Base-by-base conservation (phyloP, 2,797 vertebrate genomes). In the Tragelaphus eurycerus region DNA sequence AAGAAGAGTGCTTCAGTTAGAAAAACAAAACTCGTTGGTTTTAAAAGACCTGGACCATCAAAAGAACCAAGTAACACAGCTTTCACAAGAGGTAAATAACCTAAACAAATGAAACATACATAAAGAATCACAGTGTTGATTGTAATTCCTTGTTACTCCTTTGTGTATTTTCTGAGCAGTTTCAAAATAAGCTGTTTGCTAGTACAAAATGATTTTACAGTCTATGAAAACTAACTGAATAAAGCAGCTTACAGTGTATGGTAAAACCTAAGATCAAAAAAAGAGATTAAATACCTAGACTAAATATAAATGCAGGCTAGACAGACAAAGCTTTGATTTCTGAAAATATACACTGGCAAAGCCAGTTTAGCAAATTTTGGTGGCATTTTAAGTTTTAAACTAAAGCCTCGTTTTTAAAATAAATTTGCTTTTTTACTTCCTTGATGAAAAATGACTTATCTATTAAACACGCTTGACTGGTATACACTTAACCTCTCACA, bases 1-100 rank as follows among this genome's bases (percentile, higher is more conserved):
- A 98, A 99, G 99, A 98, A 99, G 99, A 98, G 99, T 99, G 85
- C 99, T 99, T 97, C 99, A 99, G 99, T 99, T 99, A 94, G 99
- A 99, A 99, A 99, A 99, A 98, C 99, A 99, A 98, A 99, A 99
- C 98, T 99, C 99, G 0, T 98, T 99, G 84, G 99, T 99, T 98
- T 99, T 99, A 98, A 99, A 99, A 99, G 99, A 99, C 97, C 98
- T 99, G 98, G 99, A 99, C 87, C 99, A 97, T 98, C 99, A 99
- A 98, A 99, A 99, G 97, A 97, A 99, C 76, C 99, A 99, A 98
- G 97, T 99, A 67, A 99, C 97, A 97, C 99, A 99, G 98, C 99
- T 99, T 98, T 99, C 99, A 96, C 98, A 99, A 97, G 99, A 99
- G 99, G 99, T 99, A 99, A 98, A 98, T 98, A 96, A 93, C 46